These are phyloP conservation scores for Argynnis bischoffii DNA, from an alignment of 2,888 invertebrate species.

Conservation along the genomic window DNA sequence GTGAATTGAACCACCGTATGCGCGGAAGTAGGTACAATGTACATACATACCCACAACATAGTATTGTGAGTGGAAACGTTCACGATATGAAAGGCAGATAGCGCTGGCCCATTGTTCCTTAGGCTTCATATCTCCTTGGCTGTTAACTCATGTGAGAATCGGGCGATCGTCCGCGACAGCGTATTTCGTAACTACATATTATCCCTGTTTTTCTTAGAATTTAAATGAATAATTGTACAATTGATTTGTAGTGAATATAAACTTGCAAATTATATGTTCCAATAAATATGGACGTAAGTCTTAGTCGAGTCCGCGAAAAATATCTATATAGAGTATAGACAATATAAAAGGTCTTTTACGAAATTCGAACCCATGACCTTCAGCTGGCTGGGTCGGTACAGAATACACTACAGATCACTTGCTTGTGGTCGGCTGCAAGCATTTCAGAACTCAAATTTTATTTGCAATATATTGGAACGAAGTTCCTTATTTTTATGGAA, in stretches of 20 bases:
- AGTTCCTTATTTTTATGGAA: too few relatives aligned
- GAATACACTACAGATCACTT: too few relatives aligned
- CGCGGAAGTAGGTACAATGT: constrained; percentile 40
- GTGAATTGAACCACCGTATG: constrained; percentile 36
- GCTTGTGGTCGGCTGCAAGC: too few relatives aligned
- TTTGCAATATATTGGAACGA: too few relatives aligned
- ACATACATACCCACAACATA: constrained; percentile 29
- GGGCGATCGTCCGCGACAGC: constrained; percentile 26
- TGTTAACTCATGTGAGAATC: constrained; percentile 45
- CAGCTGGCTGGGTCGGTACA: too few relatives aligned
- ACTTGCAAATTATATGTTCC: too few relatives aligned
- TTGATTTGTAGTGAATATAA: neutral
- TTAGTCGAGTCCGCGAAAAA: too few relatives aligned
- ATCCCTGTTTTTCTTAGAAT: neutral
- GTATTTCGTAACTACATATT: constrained; percentile 16
- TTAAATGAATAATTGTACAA: neutral
- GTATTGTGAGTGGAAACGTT: constrained; percentile 41
- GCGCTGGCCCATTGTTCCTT: constrained; percentile 45
- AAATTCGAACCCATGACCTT: too few relatives aligned
- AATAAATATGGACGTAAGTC: too few relatives aligned
- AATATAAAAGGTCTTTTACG: too few relatives aligned
- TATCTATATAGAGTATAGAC: too few relatives aligned
- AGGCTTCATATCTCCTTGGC: constrained; percentile 46
- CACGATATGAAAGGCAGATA: constrained; percentile 50
- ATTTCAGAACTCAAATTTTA: too few relatives aligned